A percentile compares a stretch with the other conserved stretches of the same genome.
These are phyloP conservation scores for Leptodactylus fallax DNA, from an alignment of 2,797 vertebrate genomes.

Conservation along the genomic window DNA sequence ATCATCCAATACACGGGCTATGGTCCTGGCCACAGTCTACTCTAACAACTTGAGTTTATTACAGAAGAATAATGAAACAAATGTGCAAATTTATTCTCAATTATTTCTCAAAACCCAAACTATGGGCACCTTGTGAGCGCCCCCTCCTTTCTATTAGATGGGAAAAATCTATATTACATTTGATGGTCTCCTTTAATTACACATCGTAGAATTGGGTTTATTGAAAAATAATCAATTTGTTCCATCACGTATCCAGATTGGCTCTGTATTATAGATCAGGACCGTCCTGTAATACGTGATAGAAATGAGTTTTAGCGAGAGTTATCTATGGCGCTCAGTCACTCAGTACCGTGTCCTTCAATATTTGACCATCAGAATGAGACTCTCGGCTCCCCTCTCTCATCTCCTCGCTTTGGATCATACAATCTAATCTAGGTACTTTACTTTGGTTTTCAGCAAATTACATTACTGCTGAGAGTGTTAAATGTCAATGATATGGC, in stretches of 20 bases:
- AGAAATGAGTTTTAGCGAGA: constrained; percentile 15
- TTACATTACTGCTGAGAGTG: constrained; percentile 49
- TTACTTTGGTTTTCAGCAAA: constrained; percentile 45
- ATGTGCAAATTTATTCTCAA: neutral
- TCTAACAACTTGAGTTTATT: neutral
- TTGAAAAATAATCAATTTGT: constrained; percentile 20
- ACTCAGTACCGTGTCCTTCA: constrained; percentile 26
- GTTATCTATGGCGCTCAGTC: neutral
- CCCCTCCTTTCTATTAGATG: too few species aligned
- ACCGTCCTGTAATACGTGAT: neutral
- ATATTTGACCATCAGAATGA: constrained; percentile 14
- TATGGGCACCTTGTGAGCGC: neutral
- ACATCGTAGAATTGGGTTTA: neutral
- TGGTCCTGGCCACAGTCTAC: too few species aligned
- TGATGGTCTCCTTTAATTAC: neutral
- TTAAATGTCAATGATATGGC: constrained; percentile 50
- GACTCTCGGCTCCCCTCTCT: neutral
- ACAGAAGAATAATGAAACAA: neutral
- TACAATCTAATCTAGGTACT: constrained; percentile 32
- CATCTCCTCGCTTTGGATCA: neutral
- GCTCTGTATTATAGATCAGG: neutral
- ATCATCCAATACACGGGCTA: neutral
- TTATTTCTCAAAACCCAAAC: neutral
- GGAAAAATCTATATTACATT: constrained; percentile 6
- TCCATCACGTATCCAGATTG: neutral